Conservation (phyloP, 2,113 vertebrate genomes). For the Pseudorectes ferrugineus region DNA sequence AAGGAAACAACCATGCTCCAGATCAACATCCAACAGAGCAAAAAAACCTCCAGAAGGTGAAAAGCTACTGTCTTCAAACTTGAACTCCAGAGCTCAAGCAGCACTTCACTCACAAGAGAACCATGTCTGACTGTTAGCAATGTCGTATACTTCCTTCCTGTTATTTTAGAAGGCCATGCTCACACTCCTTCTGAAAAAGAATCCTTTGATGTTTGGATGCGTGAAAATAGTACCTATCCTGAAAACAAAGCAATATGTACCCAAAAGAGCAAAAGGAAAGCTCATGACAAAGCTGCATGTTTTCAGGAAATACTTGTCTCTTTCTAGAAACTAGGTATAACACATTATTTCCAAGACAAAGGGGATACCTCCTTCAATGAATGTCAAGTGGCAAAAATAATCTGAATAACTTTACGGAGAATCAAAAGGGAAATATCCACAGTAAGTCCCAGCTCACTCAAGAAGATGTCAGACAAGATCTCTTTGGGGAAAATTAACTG, state of each 20-base stretch:
- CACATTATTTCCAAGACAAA: neutral
- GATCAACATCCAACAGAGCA: neutral
- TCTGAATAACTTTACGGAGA: neutral
- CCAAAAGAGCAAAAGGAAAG: neutral
- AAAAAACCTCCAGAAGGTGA: neutral
- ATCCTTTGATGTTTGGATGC: neutral
- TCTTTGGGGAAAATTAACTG: neutral
- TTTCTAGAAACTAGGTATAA: neutral
- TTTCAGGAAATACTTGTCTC: neutral
- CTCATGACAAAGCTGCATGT: neutral
- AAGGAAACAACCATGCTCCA: neutral
- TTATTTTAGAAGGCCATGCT: neutral
- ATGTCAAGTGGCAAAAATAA: neutral
- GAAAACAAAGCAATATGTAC: neutral
- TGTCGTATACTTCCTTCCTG: neutral
- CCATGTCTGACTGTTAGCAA: neutral
- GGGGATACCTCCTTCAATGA: neutral
- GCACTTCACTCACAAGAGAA: neutral
- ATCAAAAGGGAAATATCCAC: neutral
- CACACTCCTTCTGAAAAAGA: neutral
- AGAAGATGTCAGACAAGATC: neutral
- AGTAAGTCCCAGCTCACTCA: neutral
- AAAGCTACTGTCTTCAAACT: neutral
- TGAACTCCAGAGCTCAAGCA: neutral
- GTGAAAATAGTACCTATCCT: neutral